A percentile compares a stretch with the other conserved stretches of the same genome.
Evolutionary conservation across 2,797 vertebrate genomes (phyloP).

Genomic region (Heliangelus exortis): DNA sequence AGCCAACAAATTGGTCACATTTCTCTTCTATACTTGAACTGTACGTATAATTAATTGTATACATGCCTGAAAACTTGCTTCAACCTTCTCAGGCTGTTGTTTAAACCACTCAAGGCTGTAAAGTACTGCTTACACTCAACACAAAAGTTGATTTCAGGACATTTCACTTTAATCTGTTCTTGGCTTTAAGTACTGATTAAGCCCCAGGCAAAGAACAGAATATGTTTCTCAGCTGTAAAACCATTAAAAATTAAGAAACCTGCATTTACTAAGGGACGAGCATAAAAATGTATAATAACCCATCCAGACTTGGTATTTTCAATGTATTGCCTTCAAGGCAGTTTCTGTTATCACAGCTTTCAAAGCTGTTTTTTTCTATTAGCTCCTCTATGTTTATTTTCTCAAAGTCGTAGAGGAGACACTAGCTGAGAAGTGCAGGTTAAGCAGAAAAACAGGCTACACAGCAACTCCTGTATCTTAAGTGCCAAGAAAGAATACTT

Average conservation of each 20-base stretch:
- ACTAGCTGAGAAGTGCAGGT: not conserved
- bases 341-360: slow-evolving; percentile 13
- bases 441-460: not conserved
- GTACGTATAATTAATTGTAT: not conserved
- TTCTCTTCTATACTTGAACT: not conserved
- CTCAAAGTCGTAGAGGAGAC: not conserved
- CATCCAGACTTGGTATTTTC: not conserved
- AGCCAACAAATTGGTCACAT: not conserved
- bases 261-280: not conserved
- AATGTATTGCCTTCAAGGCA: not conserved
- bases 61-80: not conserved
- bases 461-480: not conserved
- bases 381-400: not conserved
- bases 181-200: not conserved
- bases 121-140: not conserved
- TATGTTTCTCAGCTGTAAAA: not conserved
- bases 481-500: not conserved
- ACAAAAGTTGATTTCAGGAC: slow-evolving; percentile 23
- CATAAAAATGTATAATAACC: not conserved
- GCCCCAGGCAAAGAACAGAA: not conserved
- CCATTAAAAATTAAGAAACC: not conserved
- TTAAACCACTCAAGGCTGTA: not conserved
- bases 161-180: slow-evolving; percentile 9
- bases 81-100: not conserved
- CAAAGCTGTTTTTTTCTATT: not conserved